Base-by-base conservation (phyloP, 1,140 invertebrate genomes). In the Alviniconcha marisindica region DNA sequence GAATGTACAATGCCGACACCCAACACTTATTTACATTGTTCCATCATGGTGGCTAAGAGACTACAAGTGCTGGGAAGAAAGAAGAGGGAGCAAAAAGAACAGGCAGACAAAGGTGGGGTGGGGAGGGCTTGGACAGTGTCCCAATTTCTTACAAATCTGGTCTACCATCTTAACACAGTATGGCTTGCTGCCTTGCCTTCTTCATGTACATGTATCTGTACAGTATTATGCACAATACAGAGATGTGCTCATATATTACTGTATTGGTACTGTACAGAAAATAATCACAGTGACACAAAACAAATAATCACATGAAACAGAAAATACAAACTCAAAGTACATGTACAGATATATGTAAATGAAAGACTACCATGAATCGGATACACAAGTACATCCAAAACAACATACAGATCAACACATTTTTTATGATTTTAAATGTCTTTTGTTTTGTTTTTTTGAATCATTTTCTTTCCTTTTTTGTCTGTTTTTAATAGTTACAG, bases 381-480 rank as follows among this genome's bases (percentile, higher is more conserved):
- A 42, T 24, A 21, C 66, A 71, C 28, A 14, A 5, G 7, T 18
- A n/a, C 12, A 60, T 12, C n/a, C 15, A 21, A 60, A 40, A 28
- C 33, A 71, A 42, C 7, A 71, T 10, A 71, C 69, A 69, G 10
- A 33, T 36, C 7, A 33, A 76, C 36, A 42, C 12, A 80, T 69
- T 80, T 80, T 79, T 44, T 69, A 44, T 33, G 36, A 24, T 80
- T 80, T 66, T 42, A 54, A 60, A 80, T 80, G 42, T 66, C 36
- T 66, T 80, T 63, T 38, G 63, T 79, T 79, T 79, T 80, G n/a
- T 42, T 38, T 44, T 31, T 80, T 80, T 78, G 10, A n/a, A 44
- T 66, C 1, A 44, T 44, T n/a, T 63, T 40, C 69, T 48, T 51
- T 51, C 38, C 4, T 51, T 51, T 76, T 51, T 51, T 76, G 24